Evolutionary conservation across 1,140 invertebrate genomes (phyloP).

Genomic region (Charaxes varanes): DNA sequence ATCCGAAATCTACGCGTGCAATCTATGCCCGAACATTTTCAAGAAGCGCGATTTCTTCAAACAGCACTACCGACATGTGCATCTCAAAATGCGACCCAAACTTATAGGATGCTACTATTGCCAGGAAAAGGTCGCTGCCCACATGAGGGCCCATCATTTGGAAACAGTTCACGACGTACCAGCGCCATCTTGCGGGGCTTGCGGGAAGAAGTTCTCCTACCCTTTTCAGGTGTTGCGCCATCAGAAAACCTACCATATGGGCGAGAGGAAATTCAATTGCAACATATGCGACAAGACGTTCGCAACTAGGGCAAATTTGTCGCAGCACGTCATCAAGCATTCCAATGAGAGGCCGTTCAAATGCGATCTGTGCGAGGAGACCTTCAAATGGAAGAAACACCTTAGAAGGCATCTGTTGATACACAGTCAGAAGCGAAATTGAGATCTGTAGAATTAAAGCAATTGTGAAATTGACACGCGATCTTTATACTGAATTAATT

Average conservation of each 20-base stretch:
- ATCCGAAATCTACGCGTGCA: constrained; percentile 10
- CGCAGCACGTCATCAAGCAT: constrained; percentile 72
- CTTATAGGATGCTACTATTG: constrained; percentile 26
- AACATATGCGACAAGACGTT: constrained; percentile 51
- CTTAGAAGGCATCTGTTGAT: constrained; percentile 16
- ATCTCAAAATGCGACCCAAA: constrained; percentile 21
- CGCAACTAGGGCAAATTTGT: constrained; percentile 46
- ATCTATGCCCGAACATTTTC: constrained; percentile 17
- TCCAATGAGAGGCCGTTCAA: constrained; percentile 58
- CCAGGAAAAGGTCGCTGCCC: constrained; percentile 19
- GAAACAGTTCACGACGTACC: constrained; percentile 30
- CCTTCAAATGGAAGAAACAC: constrained; percentile 29
- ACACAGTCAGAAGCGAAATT: constrained; percentile 11
- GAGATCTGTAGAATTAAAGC: too few relatives aligned
- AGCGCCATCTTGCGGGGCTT: constrained; percentile 33
- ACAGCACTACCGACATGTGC: constrained; percentile 25
- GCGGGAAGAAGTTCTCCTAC: constrained; percentile 32
- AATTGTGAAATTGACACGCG: too few relatives aligned
- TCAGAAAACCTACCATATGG: constrained; percentile 38
- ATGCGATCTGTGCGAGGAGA: constrained; percentile 41
- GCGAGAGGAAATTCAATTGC: constrained; percentile 47
- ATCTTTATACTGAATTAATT: too few relatives aligned
- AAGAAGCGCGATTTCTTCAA: constrained; percentile 20
- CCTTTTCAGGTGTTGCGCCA: constrained; percentile 28
- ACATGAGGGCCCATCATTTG: constrained; percentile 27